A percentile compares a stretch with the other conserved stretches of the same genome.
Evolutionary conservation across 2,113 vertebrate genomes (phyloP).

Genomic region (Camelus bactrianus): DNA sequence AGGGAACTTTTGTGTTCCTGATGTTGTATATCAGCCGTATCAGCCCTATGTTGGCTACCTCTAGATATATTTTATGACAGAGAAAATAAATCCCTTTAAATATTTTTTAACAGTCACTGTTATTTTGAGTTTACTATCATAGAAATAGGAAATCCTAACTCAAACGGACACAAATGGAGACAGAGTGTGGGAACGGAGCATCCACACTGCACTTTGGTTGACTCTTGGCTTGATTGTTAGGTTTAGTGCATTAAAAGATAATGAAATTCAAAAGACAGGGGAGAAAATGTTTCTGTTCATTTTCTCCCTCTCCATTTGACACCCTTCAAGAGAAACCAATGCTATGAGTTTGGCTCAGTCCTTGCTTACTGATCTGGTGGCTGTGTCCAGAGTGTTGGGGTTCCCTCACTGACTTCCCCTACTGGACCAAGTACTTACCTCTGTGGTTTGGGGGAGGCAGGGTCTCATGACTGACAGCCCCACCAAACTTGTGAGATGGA

Average conservation of each 20-base stretch:
- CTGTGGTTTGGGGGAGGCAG: background rate
- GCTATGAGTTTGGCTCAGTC: background rate
- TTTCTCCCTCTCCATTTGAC: background rate
- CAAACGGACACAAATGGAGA: background rate
- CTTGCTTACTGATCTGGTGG: no score
- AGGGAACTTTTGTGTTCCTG: background rate
- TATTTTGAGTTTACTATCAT: background rate
- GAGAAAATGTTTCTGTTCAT: background rate
- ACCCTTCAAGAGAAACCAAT: background rate
- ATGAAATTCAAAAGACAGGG: background rate
- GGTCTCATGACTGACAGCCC: background rate
- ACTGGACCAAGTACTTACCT: background rate
- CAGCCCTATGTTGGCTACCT: no score
- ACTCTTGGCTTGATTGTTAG: background rate
- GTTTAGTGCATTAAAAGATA: background rate
- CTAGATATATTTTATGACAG: background rate
- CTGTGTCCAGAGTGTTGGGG: background rate
- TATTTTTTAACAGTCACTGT: background rate
- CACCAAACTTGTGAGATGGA: background rate
- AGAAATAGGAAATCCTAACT: background rate
- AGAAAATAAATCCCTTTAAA: background rate
- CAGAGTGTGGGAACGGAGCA: fast-evolving
- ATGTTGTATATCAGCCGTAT: background rate
- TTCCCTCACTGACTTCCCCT: background rate
- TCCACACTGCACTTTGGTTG: background rate